Evolutionary conservation across 1,140 invertebrate species (phyloP), one percentile per base, ranked within the genome.

Genomic region (Homalodisca vitripennis): DNA sequence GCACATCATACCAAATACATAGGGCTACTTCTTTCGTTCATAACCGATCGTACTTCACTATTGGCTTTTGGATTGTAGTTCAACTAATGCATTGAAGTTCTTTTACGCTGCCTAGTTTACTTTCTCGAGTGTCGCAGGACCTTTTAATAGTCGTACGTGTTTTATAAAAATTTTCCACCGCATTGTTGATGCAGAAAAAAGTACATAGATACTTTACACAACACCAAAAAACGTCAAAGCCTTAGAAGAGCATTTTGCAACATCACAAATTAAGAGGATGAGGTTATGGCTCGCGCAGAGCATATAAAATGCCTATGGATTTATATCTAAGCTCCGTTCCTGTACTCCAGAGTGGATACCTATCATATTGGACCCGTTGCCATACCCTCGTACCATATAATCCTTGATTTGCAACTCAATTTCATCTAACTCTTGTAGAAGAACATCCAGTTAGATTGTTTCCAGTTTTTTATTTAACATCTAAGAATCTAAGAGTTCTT

Each of bases 331-430:
- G 27, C 13, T 75, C 46, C 22, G 47, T 10, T 67, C 64, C 68
- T 75, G 73, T 3, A 74, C 72, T 12, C 73, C 73, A 29, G 57
- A 67, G 31, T 72, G 20, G 51, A 68, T 67, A 22, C 76, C 77
- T 30, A 64, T 69, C 74, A 78, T 79, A 66, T 79, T 79, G 3
- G 73, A 24, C 1, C 75, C 77, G 70, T 77, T 78, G 63, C 78
- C 78, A 68, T 78, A 78, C 0, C 74, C 72, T 70, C 79, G 78
- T 3, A 74, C 75, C 32, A 76, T 53, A 46, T 26, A 73, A 69
- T 70, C 78, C 70, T 14, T 75, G 29, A 57, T 17, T 6, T 41
- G 6, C 17, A 41, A 17, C 6, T 17, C 34, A 17, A 10, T 10
- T 41, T 41, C 17, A 10, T 17, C 34, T 41, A 41, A 41, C 34